Evolutionary conservation across 1,140 invertebrate species (phyloP), one percentile per base, ranked within the genome.

Genomic region (Phortica variegata): DNA sequence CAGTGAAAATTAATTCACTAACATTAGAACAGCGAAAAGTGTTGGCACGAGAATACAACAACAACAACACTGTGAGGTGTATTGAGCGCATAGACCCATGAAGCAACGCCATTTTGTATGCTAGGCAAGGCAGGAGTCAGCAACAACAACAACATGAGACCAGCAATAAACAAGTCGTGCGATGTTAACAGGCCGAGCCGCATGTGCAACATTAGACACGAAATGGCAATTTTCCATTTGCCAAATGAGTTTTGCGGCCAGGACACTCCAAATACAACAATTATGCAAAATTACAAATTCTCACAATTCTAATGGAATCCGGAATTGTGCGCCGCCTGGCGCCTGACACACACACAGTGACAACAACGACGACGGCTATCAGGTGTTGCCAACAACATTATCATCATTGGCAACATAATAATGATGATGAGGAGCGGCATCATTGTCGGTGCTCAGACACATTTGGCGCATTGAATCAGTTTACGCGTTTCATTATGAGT

Each of bases 261-360:
- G 59, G 60, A 56, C 68, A 69, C 58, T 61, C 61, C 63, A 68
- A 69, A 62, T 61, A 72, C 56, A 71, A 61, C 68, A 72, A 72
- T 72, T 72, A 72, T 72, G 68, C 68, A 72, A 72, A 72, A 72
- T 72, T 72, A 72, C 68, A 72, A 72, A 72, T 72, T 68, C 68
- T 68, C 68, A 60, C 68, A 68, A 68, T 71, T 72, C 60, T 72
- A 71, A 71, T 72, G 66, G 66, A 69, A 65, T 62, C 57, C 48
- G 13, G 7, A 8, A 29, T 18, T 17, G 20, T 10, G 29, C n/a
- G 26, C 6, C 26, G 3, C 15, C 36, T 9, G 20, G 26, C 19
- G 21, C 33, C 29, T 18, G 43, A 5, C 47, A 40, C n/a, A n/a
- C n/a, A n/a, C n/a, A n/a, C n/a, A n/a, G n/a, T n/a, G n/a, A n/a